Percentiles rank a stretch among this genome's conserved stretches.
Conservation (phyloP, 2,888 invertebrate genomes). For the Caenorhabditis sp. region DNA sequence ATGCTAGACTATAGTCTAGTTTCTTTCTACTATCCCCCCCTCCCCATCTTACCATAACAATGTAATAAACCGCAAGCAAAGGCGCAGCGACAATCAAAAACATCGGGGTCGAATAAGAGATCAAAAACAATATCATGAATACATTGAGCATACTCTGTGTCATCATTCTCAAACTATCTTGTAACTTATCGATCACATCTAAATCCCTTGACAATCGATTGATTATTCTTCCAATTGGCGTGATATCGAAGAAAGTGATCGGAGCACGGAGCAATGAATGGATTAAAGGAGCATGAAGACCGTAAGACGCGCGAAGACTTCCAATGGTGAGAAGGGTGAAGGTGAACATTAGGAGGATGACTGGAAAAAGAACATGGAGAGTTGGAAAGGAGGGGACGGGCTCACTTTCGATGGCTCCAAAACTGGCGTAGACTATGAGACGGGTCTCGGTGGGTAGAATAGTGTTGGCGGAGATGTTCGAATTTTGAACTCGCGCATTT, state of each 20-base stretch:
- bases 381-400: background rate
- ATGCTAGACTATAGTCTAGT: too few relatives aligned
- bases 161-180: constrained; percentile 51
- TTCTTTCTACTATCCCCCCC: too few relatives aligned
- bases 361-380: constrained; percentile 17
- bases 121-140: constrained; percentile 42
- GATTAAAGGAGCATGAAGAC: constrained; percentile 68
- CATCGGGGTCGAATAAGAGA: constrained; percentile 48
- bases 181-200: constrained; percentile 61
- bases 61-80: constrained; percentile 50
- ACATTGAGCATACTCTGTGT: constrained; percentile 41
- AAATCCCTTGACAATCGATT: constrained; percentile 54
- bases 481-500: constrained; percentile 27
- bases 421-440: constrained; percentile 33
- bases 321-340: constrained; percentile 45
- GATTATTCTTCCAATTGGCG: constrained; percentile 71
- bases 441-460: constrained; percentile 12
- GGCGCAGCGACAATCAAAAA: constrained; percentile 58
- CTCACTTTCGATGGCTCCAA: constrained; percentile 39
- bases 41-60: constrained; percentile 47
- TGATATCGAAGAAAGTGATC: constrained; percentile 71
- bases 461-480: background rate
- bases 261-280: constrained; percentile 65
- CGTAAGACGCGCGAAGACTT: constrained; percentile 44
- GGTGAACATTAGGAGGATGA: constrained; percentile 45